These are phyloP conservation scores for Botia almorhae DNA, from an alignment of 2,797 vertebrate species.

Conservation along the genomic window DNA sequence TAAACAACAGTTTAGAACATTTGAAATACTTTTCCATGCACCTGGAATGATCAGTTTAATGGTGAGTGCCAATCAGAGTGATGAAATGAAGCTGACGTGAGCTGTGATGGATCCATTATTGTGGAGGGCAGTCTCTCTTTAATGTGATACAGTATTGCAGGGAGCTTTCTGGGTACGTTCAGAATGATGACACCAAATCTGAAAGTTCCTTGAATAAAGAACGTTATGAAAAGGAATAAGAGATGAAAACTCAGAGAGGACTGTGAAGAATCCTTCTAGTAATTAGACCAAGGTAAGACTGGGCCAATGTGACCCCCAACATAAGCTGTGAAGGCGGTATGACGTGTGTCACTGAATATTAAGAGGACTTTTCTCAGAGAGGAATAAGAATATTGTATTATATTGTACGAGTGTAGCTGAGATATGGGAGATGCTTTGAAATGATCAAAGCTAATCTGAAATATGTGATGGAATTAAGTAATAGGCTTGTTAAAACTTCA, in stretches of 20 bases:
- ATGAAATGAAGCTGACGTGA: neutral
- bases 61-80: neutral
- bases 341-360: slow-evolving; percentile 6
- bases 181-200: slow-evolving; percentile 46
- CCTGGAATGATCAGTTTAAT: neutral
- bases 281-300: slow-evolving; percentile 43
- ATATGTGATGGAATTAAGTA: slow-evolving; percentile 1
- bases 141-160: slow-evolving; percentile 30
- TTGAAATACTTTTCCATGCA: neutral
- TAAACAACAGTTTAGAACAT: slow-evolving; percentile 5
- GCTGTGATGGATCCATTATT: neutral
- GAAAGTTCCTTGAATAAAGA: slow-evolving; percentile 43
- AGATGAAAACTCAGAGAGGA: slow-evolving; percentile 44
- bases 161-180: slow-evolving; percentile 32
- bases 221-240: slow-evolving; percentile 54
- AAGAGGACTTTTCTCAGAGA: neutral
- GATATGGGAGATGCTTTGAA: neutral
- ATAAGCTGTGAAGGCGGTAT: neutral
- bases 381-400: neutral
- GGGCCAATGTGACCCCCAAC: neutral
- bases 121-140: slow-evolving; percentile 34
- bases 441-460: slow-evolving; percentile 9
- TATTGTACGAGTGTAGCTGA: neutral
- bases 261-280: slow-evolving; percentile 21
- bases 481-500: neutral